Evolutionary conservation across 1,140 invertebrate species (phyloP), one percentile per base, ranked within the genome.

Genomic region (Gryon sp.): DNA sequence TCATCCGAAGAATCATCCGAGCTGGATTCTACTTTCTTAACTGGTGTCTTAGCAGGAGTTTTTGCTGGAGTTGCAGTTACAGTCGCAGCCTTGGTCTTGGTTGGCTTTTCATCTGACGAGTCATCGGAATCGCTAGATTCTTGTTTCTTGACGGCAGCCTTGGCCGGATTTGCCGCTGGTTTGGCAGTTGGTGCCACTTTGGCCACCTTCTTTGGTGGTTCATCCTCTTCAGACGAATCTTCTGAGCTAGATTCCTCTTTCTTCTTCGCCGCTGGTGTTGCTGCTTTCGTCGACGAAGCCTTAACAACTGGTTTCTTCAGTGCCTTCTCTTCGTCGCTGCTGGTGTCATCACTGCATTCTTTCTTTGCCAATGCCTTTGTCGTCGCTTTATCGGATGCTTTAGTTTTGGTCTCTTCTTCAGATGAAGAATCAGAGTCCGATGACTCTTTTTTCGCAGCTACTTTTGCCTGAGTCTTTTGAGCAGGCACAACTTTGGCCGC

Each of bases 301-400:
- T 55, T 55, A 9, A 16, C 36, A n/a, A n/a, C n/a, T n/a, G 40
- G 38, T 15, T 53, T 45, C n/a, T 66, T 66, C 3, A 18, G 7
- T 19, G 12, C 26, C 73, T 75, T 5, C 4, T 76, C 83, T 9
- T 83, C 70, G 2, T 78, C 66, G 11, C 80, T 52, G 11, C 75
- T 80, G 46, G 80, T 80, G 0, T 77, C 76, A n/a, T 86, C 73
- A 11, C 80, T 83, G 11, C 79, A 81, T 60, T 82, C 70, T 34
- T 69, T 73, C 57, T 75, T 84, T 8, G 43, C 38, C 2, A 36
- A 8, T 32, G 76, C 59, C 9, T 89, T 88, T 5, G 79, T 74
- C 15, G 76, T 34, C 7, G 76, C 60, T 20, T 80, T 80, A 2
- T 24, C 79, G 14, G 79, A 77, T 7, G 65, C 26, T 0, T 45